Conservation (phyloP, 2,797 vertebrate species). For the Vireo griseus region DNA sequence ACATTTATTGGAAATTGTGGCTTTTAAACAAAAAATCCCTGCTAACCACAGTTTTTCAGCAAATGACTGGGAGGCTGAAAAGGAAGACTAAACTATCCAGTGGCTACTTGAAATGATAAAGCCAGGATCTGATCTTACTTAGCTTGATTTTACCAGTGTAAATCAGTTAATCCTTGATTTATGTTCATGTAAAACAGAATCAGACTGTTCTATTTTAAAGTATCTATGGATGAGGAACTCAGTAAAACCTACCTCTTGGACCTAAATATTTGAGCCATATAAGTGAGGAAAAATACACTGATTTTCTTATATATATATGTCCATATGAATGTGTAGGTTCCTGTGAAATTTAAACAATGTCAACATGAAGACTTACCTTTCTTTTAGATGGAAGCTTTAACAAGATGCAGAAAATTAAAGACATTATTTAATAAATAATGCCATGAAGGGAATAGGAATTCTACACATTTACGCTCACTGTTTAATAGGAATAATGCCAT, state of each 20-base stretch:
- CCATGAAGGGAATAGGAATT: background rate
- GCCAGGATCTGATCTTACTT: background rate
- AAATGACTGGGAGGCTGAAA: background rate
- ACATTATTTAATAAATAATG: background rate
- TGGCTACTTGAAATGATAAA: background rate
- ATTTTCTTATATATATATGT: background rate
- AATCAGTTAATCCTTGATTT: background rate
- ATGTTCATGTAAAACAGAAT: background rate
- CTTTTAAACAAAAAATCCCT: conserved; percentile 11
- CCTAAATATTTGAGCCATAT: background rate
- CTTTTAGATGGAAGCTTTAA: background rate
- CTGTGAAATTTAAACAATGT: background rate
- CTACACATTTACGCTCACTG: background rate
- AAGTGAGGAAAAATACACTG: background rate
- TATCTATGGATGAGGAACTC: background rate
- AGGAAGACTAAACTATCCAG: background rate
- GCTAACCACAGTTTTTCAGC: conserved; percentile 4
- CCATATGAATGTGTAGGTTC: accelerated
- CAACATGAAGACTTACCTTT: background rate
- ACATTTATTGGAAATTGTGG: conserved; percentile 5
- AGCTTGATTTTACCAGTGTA: background rate
- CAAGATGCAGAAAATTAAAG: background rate
- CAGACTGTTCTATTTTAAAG: background rate
- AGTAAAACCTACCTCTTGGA: background rate
- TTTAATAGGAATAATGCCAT: background rate